phyloP scores from a whole-genome alignment of 2,113 vertebrate genomes.

The Tringa solitaria region DNA sequence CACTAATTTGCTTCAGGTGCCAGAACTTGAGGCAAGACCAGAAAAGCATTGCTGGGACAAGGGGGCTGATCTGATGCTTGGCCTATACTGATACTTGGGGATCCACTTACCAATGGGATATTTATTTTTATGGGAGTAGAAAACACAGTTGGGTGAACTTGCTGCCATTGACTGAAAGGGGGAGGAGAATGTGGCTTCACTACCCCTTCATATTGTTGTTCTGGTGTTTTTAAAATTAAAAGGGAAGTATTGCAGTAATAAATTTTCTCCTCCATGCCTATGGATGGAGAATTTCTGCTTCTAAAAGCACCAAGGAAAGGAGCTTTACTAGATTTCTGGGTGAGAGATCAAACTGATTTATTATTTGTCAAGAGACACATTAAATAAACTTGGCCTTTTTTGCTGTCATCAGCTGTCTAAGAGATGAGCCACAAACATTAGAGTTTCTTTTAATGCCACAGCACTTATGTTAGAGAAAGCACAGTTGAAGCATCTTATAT shows the following conservation, averaged over 20 bases:
- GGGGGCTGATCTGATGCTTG: not conserved
- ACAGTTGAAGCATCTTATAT: not conserved
- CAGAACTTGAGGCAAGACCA: not conserved
- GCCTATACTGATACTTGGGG: not conserved
- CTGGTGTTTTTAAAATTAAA: not conserved
- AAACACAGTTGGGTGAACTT: not conserved
- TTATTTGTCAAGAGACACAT: slow-evolving; percentile 54
- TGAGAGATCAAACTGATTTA: slow-evolving; percentile 32
- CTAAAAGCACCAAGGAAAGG: not conserved
- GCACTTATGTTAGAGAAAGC: not conserved
- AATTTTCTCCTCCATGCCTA: not conserved
- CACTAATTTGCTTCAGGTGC: not conserved
- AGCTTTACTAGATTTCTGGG: slow-evolving; percentile 15
- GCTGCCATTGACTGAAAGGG: not conserved
- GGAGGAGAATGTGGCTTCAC: not conserved
- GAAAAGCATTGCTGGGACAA: not conserved
- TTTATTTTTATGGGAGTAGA: not conserved
- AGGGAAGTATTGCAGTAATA: not conserved
- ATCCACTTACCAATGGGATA: not conserved
- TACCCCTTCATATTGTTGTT: not conserved
- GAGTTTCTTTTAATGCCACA: slow-evolving; percentile 26
- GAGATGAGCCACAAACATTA: slow-evolving; percentile 16
- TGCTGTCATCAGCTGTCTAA: slow-evolving; percentile 51
- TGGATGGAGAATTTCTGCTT: slow-evolving; percentile 18
- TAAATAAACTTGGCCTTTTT: slow-evolving; percentile 56